phyloP scores from a whole-genome alignment of 2,888 invertebrate genomes.

The Odontocolon sp. region DNA sequence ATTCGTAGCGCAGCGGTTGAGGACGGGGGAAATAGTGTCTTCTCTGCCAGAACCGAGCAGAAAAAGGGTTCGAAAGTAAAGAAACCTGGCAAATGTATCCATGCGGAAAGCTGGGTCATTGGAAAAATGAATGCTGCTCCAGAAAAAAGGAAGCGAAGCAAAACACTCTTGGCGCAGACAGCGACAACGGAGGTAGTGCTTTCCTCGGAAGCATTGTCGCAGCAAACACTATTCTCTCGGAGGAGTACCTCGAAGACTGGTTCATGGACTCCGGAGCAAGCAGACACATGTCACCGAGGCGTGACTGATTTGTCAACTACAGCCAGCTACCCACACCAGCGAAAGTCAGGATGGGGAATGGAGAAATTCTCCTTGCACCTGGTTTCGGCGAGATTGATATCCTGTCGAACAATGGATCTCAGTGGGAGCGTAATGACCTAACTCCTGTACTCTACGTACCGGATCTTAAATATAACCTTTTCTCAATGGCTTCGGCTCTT shows the following conservation, averaged over 20 bases:
- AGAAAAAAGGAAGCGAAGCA: not conserved
- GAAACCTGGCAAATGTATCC: conserved; percentile 30
- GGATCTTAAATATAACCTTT: conserved; percentile 43
- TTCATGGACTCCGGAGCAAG: conserved; percentile 55
- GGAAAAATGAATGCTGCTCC: conserved; percentile 1
- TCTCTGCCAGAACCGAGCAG: not conserved
- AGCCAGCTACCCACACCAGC: not conserved
- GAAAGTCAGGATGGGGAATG: conserved; percentile 46
- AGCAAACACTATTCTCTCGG: not conserved
- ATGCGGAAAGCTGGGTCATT: conserved; percentile 55
- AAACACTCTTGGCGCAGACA: not conserved
- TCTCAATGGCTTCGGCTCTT: conserved; percentile 26
- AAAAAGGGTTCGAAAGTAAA: conserved; percentile 7
- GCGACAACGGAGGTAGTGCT: not conserved
- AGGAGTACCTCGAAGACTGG: not conserved
- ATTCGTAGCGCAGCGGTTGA: not conserved
- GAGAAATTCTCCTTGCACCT: conserved; percentile 19
- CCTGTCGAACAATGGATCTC: conserved; percentile 46
- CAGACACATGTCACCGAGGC: conserved; percentile 51
- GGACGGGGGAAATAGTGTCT: not conserved
- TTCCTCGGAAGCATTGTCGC: not conserved
- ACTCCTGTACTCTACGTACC: conserved; percentile 45
- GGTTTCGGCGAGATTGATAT: conserved; percentile 49
- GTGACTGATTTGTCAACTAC: conserved; percentile 48
- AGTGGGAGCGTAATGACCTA: conserved; percentile 52